These are phyloP conservation scores for Drosophila robusta DNA, from an alignment of 2,888 invertebrate genomes.

Conservation along the genomic window DNA sequence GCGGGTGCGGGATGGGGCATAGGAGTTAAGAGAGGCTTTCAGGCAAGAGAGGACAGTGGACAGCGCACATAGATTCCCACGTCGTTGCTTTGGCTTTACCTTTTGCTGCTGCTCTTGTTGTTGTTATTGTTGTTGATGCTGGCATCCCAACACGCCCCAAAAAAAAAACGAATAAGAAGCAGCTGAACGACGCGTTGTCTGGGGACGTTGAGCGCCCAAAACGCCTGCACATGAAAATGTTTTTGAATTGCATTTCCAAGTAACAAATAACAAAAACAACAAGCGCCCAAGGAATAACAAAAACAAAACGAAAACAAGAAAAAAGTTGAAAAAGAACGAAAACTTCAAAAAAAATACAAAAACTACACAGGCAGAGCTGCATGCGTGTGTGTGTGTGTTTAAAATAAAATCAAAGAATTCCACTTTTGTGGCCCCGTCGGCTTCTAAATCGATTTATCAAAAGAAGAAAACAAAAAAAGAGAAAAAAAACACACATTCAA, in stretches of 20 bases:
- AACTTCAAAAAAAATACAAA: conserved; percentile 29
- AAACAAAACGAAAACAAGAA: conserved; percentile 15
- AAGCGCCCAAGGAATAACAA: conserved; percentile 35
- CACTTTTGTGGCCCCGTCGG: conserved; percentile 80
- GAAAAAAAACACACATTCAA: conserved; percentile 32
- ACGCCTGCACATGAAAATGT: conserved; percentile 60
- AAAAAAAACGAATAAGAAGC: conserved; percentile 4
- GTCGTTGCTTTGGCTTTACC: conserved; percentile 15
- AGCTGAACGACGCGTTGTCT: conserved; percentile 58
- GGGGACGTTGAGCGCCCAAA: conserved; percentile 40
- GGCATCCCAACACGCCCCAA: conserved; percentile 50
- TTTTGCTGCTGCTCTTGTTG: conserved; percentile 8
- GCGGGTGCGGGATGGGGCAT: conserved; percentile 1
- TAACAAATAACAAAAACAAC: conserved; percentile 65
- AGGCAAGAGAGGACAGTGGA: conserved; percentile 27
- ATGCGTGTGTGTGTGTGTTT: conserved; percentile 47
- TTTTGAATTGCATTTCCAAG: conserved; percentile 80
- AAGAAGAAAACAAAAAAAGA: conserved; percentile 66
- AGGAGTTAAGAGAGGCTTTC: background rate
- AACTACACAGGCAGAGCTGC: conserved; percentile 26
- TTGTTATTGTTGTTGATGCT: conserved; percentile 16
- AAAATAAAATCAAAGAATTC: conserved; percentile 80
- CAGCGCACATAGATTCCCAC: conserved; percentile 40
- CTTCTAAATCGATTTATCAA: conserved; percentile 81
- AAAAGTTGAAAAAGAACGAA: conserved; percentile 40